A percentile compares a stretch with the other conserved stretches of the same genome.
phyloP scores from a whole-genome alignment of 2,113 vertebrate species.

The Strix aluco region DNA sequence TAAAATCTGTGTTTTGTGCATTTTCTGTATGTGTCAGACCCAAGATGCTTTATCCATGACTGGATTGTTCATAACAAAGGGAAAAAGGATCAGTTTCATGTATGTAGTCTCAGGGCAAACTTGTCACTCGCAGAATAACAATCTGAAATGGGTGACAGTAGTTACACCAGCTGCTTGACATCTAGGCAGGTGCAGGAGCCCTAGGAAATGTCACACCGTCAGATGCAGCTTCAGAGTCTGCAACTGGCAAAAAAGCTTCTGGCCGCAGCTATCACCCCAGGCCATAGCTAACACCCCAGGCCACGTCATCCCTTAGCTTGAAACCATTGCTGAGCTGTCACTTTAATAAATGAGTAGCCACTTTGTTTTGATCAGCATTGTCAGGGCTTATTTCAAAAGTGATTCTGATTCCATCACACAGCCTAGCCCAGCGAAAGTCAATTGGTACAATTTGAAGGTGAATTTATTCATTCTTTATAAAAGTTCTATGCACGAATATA shows the following conservation, averaged over 20 bases:
- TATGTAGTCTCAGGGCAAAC: conserved; percentile 48
- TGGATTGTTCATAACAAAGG: conserved; percentile 38
- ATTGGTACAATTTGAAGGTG: conserved; percentile 84
- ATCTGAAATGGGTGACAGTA: conserved; percentile 54
- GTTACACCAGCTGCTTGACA: conserved; percentile 69
- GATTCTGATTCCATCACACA: conserved; percentile 73
- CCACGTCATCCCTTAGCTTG: conserved; percentile 64
- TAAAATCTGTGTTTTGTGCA: not conserved
- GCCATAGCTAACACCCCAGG: conserved; percentile 73
- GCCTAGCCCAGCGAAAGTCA: conserved; percentile 78
- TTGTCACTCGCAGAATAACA: conserved; percentile 59
- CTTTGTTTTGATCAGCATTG: conserved; percentile 81
- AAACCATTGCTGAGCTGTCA: conserved; percentile 76
- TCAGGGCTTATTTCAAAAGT: conserved; percentile 79
- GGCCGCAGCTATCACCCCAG: conserved; percentile 59
- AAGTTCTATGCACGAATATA: conserved; percentile 76
- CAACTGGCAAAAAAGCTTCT: conserved; percentile 57
- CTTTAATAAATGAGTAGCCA: conserved; percentile 78
- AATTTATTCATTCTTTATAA: conserved; percentile 85
- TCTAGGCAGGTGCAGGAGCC: conserved; percentile 72
- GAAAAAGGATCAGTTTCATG: conserved; percentile 42
- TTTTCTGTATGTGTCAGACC: conserved; percentile 6
- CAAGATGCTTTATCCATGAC: not conserved
- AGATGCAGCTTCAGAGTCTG: conserved; percentile 63
- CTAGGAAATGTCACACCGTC: conserved; percentile 75